Evolutionary conservation across 2,797 vertebrate genomes (phyloP), one percentile per base, ranked within the genome.

Genomic region (Anguilla megastoma): DNA sequence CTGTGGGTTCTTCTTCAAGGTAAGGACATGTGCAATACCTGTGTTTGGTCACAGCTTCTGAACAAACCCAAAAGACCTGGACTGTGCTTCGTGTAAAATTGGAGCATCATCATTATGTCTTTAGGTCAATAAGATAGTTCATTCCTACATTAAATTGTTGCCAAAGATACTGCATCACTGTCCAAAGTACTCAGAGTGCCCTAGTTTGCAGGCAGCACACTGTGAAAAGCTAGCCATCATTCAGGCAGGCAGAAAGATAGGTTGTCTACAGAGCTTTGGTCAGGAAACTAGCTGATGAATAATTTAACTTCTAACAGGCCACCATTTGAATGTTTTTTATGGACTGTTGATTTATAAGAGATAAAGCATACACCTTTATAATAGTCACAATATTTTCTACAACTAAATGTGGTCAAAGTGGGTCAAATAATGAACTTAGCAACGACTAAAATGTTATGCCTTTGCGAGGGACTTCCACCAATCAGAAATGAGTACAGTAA

Each of bases 1-100:
- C 94, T 99, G 98, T 94, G 99, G 99, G 71, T 99, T 99, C 96
- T 99, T 99, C 90, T 99, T 98, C 91, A 98, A 98, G 97, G 99
- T 99, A 93, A 94, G 94, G 14, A 33, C 33, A n/a, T 36, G 21
- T 24, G 30, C 33, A 2, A 16, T 83, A 14, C 24, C 18, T 18
- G 3, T 85, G 24, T 0, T 84, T 84, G 21, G 9, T 12, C 83
- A 18, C 33, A 21, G 33, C 14, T 79, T 45, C 3, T 5, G 33
- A 79, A 79, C 74, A 45, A 30, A 74, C 1, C 30, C 12, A 12
- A 74, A 69, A 16, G 71, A 76, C 36, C 12, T 36, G 30, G 33
- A 41, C 4, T 76, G 12, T 41, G 10, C 30, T 33, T 74, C 14
- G 7, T 41, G 58, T 18, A 85, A 41, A 66, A 66, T 58, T 69